Evolutionary conservation across 2,888 invertebrate species (phyloP).

Genomic region (Diarsia rubi): DNA sequence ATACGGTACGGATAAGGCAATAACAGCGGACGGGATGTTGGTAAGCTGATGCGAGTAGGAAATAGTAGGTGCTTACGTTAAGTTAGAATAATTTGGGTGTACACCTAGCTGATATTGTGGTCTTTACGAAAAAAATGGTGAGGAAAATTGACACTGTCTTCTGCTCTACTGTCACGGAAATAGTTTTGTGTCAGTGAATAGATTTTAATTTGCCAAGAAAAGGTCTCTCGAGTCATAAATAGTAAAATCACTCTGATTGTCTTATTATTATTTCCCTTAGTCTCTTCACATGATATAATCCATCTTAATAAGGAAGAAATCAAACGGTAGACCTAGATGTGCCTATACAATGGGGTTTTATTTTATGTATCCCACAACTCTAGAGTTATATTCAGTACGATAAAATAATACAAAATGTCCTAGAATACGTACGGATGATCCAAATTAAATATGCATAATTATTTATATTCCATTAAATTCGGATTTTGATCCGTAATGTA

Average conservation of each 20-base stretch:
- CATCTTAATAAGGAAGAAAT: neutral
- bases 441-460: no score
- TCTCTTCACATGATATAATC: no score
- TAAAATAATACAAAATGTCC: no score
- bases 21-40: slow-evolving; percentile 49
- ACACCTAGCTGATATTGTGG: neutral
- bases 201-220: neutral
- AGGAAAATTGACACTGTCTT: neutral
- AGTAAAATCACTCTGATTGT: neutral
- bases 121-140: accelerated
- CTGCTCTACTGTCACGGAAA: neutral
- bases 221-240: neutral
- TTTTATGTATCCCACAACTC: no score
- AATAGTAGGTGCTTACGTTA: slow-evolving; percentile 33
- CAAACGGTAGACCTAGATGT: neutral
- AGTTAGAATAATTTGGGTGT: slow-evolving; percentile 23
- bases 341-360: no score
- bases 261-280: neutral
- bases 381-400: no score
- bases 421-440: no score
- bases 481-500: no score
- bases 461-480: no score
- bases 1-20: slow-evolving; percentile 69
- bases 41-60: slow-evolving; percentile 41
- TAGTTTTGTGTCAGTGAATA: neutral